phyloP scores from a whole-genome alignment of 92 coral and sea anemone species.

The Diadumene lineata region DNA sequence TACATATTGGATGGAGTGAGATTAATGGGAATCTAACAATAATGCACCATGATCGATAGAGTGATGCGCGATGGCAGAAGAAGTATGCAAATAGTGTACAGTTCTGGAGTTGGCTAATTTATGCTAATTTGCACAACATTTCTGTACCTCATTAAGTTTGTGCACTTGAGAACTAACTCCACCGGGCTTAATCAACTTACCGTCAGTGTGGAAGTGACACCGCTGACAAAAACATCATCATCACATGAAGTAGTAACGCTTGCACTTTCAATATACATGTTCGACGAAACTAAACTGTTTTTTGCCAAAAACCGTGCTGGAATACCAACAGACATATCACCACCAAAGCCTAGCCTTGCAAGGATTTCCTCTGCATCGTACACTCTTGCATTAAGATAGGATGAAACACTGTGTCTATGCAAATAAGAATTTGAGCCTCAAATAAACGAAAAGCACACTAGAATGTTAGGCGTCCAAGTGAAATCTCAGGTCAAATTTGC shows the following conservation, averaged over 20 bases:
- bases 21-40: too few relatives aligned
- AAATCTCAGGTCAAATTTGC: too few relatives aligned
- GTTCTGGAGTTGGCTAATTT: too few relatives aligned
- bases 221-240: conserved; percentile 33
- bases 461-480: too few relatives aligned
- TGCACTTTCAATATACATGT: not conserved
- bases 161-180: too few relatives aligned
- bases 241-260: not conserved
- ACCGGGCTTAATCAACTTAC: not conserved
- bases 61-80: too few relatives aligned
- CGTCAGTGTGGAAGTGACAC: conserved; percentile 13
- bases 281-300: not conserved
- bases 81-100: too few relatives aligned
- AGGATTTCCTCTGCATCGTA: conserved; percentile 74
- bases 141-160: too few relatives aligned
- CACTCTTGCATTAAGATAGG: conserved; percentile 63
- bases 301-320: conserved; percentile 66
- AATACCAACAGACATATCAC: conserved; percentile 51
- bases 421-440: not conserved
- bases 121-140: too few relatives aligned
- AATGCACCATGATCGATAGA: too few relatives aligned
- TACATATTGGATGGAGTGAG: too few relatives aligned
- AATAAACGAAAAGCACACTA: too few relatives aligned
- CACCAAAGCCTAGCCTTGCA: conserved; percentile 66
- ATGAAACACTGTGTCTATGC: conserved; percentile 39